Evolutionary conservation across 1,140 invertebrate species (phyloP).

Genomic region (Zaprionus gabonicus): DNA sequence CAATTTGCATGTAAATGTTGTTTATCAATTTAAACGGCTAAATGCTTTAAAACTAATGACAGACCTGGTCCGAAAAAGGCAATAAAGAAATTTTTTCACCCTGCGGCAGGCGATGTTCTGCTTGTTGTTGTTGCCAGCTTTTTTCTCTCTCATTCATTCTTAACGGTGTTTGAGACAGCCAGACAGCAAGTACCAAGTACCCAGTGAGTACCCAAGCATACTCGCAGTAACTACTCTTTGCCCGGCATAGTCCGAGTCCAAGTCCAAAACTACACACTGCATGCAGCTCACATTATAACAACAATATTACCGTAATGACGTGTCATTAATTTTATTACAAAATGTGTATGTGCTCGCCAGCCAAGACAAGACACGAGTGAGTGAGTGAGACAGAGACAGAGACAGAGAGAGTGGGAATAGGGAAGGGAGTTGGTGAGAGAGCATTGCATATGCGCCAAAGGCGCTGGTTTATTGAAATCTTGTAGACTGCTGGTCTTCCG

Average conservation of each 20-base stretch:
- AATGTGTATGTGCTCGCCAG: slow-evolving; percentile 62
- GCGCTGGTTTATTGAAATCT: slow-evolving; percentile 76
- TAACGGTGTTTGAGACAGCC: slow-evolving; percentile 39
- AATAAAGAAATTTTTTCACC: slow-evolving; percentile 78
- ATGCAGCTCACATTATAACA: slow-evolving; percentile 75
- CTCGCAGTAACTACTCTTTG: not conserved
- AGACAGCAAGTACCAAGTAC: slow-evolving; percentile 26
- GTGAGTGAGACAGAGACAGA: too few species aligned
- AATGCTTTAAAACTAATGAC: slow-evolving; percentile 81
- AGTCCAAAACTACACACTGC: slow-evolving; percentile 32
- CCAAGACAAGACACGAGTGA: not conserved
- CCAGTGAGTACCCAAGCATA: slow-evolving; percentile 37
- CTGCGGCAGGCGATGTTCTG: slow-evolving; percentile 45
- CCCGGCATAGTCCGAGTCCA: not conserved
- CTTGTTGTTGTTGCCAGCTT: not conserved
- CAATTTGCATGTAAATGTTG: slow-evolving; percentile 83
- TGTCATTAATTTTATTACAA: slow-evolving; percentile 84
- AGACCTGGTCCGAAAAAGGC: slow-evolving; percentile 68
- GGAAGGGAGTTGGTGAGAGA: not conserved
- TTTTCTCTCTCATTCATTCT: slow-evolving; percentile 28
- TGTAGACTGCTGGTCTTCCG: slow-evolving; percentile 75
- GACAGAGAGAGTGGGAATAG: not conserved
- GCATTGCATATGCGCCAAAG: slow-evolving; percentile 40
- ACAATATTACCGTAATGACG: slow-evolving; percentile 84
- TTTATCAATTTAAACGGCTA: slow-evolving; percentile 83